Base-by-base conservation (phyloP, 2,113 vertebrate genomes). In the Cheirogaleus medius region DNA sequence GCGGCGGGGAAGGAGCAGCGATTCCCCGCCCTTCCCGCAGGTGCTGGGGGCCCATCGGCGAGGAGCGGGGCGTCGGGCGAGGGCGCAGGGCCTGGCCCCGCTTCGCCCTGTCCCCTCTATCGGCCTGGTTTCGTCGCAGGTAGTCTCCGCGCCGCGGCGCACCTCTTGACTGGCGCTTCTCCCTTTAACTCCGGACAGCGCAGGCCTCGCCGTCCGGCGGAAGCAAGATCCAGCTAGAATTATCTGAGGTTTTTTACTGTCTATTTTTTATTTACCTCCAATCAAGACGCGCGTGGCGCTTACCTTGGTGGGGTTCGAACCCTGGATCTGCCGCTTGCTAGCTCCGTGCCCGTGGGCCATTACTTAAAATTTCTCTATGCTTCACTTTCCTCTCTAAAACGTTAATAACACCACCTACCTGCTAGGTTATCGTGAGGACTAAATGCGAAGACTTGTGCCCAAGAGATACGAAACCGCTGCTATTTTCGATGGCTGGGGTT, bases 1-100 rank as follows among this genome's bases (percentile, higher is more conserved):
- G 95, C 78, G 68, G 87, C 87, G 27, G 87, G 71, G 37, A 87
- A 78, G 64, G 71, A 82, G n/a, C 29, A 7, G 69, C 9, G 76
- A 90, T 69, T 95, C 87, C 78, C 95, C 84, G 89, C 92, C 96
- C 95, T 90, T 47, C 85, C 88, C 92, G 21, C 95, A 86, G 94
- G 96, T 97, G 88, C 80, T 68, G 20, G 18, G 73, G 1, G 86
- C 93, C 71, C 34, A 0, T 23, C 76, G 52, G 42, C 17, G 3
- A 60, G 54, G 78, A 52, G 68, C 63, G 3, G 68, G 74, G 60
- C 37, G 1, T 54, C 25, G 21, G 29, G 39, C 42, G 27, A 49
- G 21, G 76, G 63, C 32, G 15, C 60, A 25, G 0, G 17, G 63
- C 37, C 63, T 2, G 34, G n/a, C 1, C 63, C 49, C 42, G 3